These are phyloP conservation scores for Paedocypris sp. DNA, from an alignment of 2,113 vertebrate species.

Conservation along the genomic window DNA sequence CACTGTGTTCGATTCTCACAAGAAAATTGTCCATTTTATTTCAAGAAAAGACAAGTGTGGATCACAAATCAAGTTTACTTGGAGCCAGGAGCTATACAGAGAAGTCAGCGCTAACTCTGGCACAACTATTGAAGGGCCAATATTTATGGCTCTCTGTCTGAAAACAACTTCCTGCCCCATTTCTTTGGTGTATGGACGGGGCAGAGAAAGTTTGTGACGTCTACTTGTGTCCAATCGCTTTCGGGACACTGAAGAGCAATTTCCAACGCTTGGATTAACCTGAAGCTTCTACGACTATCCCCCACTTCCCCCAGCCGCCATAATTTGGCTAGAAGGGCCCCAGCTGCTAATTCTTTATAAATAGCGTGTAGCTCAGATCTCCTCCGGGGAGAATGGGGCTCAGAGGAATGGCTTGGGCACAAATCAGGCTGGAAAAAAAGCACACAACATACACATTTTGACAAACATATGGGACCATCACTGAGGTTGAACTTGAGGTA, in stretches of 20 bases:
- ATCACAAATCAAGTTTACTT: conserved; percentile 21
- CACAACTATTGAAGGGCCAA: neutral
- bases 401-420: conserved; percentile 58
- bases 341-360: conserved; percentile 71
- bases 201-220: conserved; percentile 18
- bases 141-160: conserved; percentile 14
- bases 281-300: conserved; percentile 58
- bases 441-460: conserved; percentile 62
- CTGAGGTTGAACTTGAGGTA: conserved; percentile 50
- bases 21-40: neutral
- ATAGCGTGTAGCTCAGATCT: conserved; percentile 60
- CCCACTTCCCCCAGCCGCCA: conserved; percentile 44
- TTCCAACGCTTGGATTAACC: conserved; percentile 61
- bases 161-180: conserved; percentile 31
- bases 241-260: conserved; percentile 31
- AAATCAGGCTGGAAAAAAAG: conserved; percentile 62
- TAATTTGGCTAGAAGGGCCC: conserved; percentile 62
- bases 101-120: conserved; percentile 13
- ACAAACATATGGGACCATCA: conserved; percentile 68
- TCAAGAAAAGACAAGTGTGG: conserved; percentile 12
- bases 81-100: conserved; percentile 1
- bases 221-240: conserved; percentile 14
- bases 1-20: neutral
- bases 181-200: conserved; percentile 2
- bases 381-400: conserved; percentile 47